phyloP scores from a whole-genome alignment of 2,888 invertebrate genomes.

The Clitarchus hookeri region DNA sequence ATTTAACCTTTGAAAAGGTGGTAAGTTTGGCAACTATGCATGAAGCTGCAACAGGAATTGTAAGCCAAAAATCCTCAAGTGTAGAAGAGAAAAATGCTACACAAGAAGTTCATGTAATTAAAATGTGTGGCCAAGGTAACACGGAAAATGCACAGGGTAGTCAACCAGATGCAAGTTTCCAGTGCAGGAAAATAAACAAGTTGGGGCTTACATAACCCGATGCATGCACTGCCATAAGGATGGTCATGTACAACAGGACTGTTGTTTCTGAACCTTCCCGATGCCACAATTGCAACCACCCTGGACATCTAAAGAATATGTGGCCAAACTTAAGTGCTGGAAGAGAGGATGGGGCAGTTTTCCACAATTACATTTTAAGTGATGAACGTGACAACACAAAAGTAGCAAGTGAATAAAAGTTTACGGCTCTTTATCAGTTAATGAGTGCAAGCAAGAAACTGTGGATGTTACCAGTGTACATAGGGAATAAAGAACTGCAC shows the following conservation, averaged over 20 bases:
- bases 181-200: neutral
- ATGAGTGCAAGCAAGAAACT: too few species aligned
- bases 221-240: neutral
- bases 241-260: neutral
- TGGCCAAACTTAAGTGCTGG: neutral
- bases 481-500: too few species aligned
- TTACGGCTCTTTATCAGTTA: too few species aligned
- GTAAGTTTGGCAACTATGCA: too few species aligned
- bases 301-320: neutral
- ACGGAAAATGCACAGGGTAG: too few species aligned
- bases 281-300: neutral
- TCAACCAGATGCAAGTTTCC: neutral
- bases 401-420: too few species aligned
- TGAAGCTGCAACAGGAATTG: too few species aligned
- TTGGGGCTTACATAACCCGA: neutral
- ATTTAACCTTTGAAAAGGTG: too few species aligned
- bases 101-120: neutral
- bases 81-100: too few species aligned
- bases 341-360: neutral
- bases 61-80: too few species aligned
- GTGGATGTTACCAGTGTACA: too few species aligned
- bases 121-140: neutral
- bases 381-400: neutral
- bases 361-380: neutral
- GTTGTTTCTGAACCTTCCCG: neutral